A percentile compares a stretch with the other conserved stretches of the same genome.
Conservation (phyloP, 2,888 invertebrate species). For the Iphiclides podalirius region DNA sequence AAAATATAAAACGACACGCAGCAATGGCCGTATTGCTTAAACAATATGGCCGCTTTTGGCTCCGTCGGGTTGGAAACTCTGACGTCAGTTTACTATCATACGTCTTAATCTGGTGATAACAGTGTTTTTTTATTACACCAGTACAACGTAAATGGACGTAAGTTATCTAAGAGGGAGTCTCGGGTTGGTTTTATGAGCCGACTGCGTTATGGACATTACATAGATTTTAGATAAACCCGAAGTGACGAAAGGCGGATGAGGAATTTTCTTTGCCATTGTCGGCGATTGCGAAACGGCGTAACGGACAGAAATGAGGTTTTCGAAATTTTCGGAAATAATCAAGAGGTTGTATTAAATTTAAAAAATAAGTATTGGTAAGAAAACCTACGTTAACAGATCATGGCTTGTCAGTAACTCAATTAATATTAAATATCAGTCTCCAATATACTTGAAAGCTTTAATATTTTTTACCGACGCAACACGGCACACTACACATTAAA, state of each 20-base stretch:
- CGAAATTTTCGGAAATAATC: too few relatives aligned
- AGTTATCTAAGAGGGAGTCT: constrained; percentile 40
- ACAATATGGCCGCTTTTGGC: constrained; percentile 14
- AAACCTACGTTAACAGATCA: too few relatives aligned
- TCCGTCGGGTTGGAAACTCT: constrained; percentile 17
- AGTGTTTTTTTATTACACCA: constrained; percentile 41
- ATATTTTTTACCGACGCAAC: not conserved
- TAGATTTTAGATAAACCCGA: constrained; percentile 23
- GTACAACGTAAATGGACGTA: constrained; percentile 41
- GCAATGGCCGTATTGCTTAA: constrained; percentile 14
- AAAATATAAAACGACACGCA: constrained; percentile 15
- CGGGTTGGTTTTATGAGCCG: constrained; percentile 35
- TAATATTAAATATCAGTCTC: too few relatives aligned
- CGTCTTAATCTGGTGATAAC: constrained; percentile 46
- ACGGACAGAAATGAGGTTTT: too few relatives aligned
- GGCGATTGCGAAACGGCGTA: constrained; percentile 15
- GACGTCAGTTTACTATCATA: constrained; percentile 45
- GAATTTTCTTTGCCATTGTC: constrained; percentile 11
- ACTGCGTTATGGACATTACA: constrained; percentile 28
- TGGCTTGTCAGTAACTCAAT: too few relatives aligned
- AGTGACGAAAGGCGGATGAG: constrained; percentile 21
- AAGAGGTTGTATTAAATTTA: too few relatives aligned
- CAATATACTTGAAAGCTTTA: too few relatives aligned
- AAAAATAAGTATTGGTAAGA: too few relatives aligned
- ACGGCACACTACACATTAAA: too few relatives aligned